Conservation (phyloP, 1,140 invertebrate species). For the Elymnias hypermnestra region DNA sequence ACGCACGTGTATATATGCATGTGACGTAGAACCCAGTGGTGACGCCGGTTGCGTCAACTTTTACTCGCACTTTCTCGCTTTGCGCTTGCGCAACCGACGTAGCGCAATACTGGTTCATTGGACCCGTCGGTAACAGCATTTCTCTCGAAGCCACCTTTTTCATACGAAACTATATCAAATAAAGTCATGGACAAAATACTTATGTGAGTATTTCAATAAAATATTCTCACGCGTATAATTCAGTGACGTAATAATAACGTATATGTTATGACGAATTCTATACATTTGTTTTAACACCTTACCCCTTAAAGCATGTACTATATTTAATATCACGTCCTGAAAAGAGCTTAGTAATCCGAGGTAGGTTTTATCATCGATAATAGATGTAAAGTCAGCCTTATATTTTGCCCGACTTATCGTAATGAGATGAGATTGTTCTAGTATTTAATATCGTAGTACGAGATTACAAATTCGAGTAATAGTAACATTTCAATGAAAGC, state of each 20-base stretch:
- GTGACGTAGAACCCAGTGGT: slow-evolving; percentile 46
- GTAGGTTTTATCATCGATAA: neutral
- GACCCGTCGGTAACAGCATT: slow-evolving; percentile 52
- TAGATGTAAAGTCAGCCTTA: slow-evolving; percentile 4
- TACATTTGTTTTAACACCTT: too few relatives aligned
- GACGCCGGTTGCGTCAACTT: slow-evolving; percentile 72
- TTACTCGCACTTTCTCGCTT: slow-evolving; percentile 72
- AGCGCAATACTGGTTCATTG: slow-evolving; percentile 64
- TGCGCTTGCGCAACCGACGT: slow-evolving; percentile 61
- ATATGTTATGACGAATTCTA: too few relatives aligned
- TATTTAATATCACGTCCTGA: too few relatives aligned
- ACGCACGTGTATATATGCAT: slow-evolving; percentile 32
- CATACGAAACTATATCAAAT: slow-evolving; percentile 1
- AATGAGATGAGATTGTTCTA: slow-evolving; percentile 17
- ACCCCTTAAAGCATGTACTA: too few relatives aligned
- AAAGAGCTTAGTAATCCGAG: too few relatives aligned
- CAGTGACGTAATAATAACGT: too few relatives aligned
- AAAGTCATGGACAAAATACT: slow-evolving; percentile 10
- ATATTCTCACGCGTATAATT: neutral
- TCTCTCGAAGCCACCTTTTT: slow-evolving; percentile 29
- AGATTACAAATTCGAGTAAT: slow-evolving; percentile 33
- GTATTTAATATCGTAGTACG: slow-evolving; percentile 28
- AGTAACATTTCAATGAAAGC: slow-evolving; percentile 66
- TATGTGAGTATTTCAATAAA: neutral
- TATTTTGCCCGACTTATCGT: slow-evolving; percentile 10